Percentiles rank a stretch among this genome's conserved stretches.
These are phyloP conservation scores for Sandelia bainsii DNA, from an alignment of 2,797 vertebrate genomes.

Conservation along the genomic window DNA sequence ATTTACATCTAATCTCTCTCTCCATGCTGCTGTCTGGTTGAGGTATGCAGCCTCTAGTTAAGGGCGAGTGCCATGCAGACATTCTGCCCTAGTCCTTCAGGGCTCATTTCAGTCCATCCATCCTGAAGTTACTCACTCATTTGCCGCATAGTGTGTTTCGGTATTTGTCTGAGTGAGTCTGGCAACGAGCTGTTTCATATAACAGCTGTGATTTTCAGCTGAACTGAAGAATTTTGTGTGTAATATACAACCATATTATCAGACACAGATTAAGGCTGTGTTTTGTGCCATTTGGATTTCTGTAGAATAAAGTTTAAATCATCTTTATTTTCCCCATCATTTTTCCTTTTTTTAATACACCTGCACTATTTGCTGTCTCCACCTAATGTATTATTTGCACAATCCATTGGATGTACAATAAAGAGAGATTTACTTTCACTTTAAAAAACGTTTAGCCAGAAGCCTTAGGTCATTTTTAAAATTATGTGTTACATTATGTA, in stretches of 20 bases:
- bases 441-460: background rate
- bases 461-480: background rate
- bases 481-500: background rate
- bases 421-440: no score
- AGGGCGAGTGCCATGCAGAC: background rate
- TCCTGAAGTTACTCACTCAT: slow-evolving; percentile 3
- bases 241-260: background rate
- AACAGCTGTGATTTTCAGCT: slow-evolving; percentile 12
- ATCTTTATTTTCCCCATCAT: background rate
- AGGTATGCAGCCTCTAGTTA: background rate
- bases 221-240: background rate
- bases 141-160: background rate
- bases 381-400: no score
- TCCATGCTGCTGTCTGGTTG: background rate
- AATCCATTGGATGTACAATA: no score
- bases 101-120: slow-evolving; percentile 6
- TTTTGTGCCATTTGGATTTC: no score
- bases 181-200: background rate
- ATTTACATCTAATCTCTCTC: slow-evolving; percentile 25
- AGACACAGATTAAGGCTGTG: background rate
- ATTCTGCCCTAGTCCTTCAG: slow-evolving; percentile 23
- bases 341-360: background rate
- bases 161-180: background rate
- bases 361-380: no score
- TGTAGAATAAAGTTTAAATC: background rate